phyloP scores from a whole-genome alignment of 2,888 invertebrate species.

The Entomobrya proxima region DNA sequence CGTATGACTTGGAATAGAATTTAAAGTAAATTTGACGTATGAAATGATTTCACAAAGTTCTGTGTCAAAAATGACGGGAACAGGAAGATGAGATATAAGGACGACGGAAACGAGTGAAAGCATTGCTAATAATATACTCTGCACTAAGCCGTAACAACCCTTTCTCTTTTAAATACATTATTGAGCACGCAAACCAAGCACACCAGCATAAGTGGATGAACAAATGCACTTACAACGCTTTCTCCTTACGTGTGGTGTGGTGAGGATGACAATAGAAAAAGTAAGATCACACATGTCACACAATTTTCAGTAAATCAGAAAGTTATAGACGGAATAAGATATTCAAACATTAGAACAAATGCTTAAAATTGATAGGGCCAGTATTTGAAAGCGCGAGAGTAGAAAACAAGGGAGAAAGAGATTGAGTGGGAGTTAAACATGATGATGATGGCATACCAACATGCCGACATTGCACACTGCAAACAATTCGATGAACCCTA shows the following conservation, averaged over 20 bases:
- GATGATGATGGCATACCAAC: slow-evolving; percentile 42
- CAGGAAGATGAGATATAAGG: slow-evolving; percentile 43
- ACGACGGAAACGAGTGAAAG: slow-evolving; percentile 59
- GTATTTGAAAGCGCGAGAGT: neutral
- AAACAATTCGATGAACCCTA: slow-evolving; percentile 50
- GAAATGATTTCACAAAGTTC: slow-evolving; percentile 46
- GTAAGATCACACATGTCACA: slow-evolving; percentile 28
- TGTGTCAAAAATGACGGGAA: slow-evolving; percentile 6
- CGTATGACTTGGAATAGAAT: slow-evolving; percentile 1
- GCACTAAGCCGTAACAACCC: no score
- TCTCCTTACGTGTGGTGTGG: neutral
- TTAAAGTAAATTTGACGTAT: slow-evolving; percentile 60
- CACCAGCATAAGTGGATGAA: slow-evolving; percentile 26
- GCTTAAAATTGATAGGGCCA: neutral
- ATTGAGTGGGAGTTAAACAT: slow-evolving; percentile 68
- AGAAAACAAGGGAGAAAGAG: slow-evolving; percentile 53
- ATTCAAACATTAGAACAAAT: slow-evolving; percentile 23
- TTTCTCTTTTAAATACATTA: no score
- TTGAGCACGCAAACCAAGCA: neutral
- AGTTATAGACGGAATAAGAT: no score
- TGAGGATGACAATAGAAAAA: neutral
- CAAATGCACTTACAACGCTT: neutral
- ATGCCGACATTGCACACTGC: slow-evolving; percentile 50
- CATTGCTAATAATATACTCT: slow-evolving; percentile 25
- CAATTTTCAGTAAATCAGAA: slow-evolving; percentile 15